Base-by-base conservation (phyloP, 2,888 invertebrate genomes). In the Eilema sororculum region DNA sequence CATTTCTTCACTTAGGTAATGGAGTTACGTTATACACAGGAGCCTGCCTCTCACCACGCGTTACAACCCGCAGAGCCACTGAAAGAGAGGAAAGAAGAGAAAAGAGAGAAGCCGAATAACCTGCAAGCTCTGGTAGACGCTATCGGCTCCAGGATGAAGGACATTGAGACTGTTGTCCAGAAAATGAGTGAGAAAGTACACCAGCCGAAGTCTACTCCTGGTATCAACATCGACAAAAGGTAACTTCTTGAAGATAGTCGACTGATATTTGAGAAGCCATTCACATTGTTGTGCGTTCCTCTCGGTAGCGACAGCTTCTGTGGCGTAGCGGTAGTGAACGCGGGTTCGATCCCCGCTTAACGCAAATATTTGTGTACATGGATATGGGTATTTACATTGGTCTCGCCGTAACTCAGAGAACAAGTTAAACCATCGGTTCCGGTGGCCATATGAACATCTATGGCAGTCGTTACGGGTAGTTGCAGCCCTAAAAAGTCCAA, bases 101-200 rank as follows among this genome's bases (percentile, higher is more conserved):
- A 86, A 13, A 84, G 86, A 0, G 79, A 86, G 2, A 89, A 88
- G 13, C 82, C 90, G 0, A 69, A 81, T 0, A 91, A 92, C 68
- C 86, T 94, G 0, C 93, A 94, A 61, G 90, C 91, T 0, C 69
- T 95, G 41, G 94, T 95, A 3, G 93, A 95, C 69, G 94, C 95
- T 0, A 94, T 94, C 25, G 94, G 94, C 0, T 90, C 87, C 25
- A 84, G 94, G n/a, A 93, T 94, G 94, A 81, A 90, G 3, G 93
- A 93, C 67, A 93, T 93, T 2, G 93, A 94, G 70, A 86, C 81
- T 10, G 94, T 93, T 0, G 93, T 93, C 0, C 92, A 93, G 77
- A 84, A 84, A 75, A 94, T 94, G 94, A 93, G 89, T n/a, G 90
- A 91, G 25, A 93, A 93, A 65, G 93, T 93, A 0, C 90, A 90